A percentile compares a stretch with the other conserved stretches of the same genome.
These are phyloP conservation scores for Gryllus longicercus DNA, from an alignment of 2,888 invertebrate genomes.

Conservation along the genomic window DNA sequence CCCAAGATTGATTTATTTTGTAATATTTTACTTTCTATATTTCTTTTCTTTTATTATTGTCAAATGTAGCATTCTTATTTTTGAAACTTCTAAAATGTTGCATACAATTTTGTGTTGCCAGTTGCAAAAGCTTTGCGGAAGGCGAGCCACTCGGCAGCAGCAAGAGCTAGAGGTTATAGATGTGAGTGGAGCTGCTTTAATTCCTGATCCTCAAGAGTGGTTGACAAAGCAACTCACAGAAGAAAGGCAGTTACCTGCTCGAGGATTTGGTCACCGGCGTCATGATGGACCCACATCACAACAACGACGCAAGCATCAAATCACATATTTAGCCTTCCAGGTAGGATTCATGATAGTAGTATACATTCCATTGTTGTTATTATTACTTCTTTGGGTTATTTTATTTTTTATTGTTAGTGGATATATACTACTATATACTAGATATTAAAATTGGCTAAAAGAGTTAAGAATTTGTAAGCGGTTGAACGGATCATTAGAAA, in stretches of 20 bases:
- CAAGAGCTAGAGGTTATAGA: slow-evolving; percentile 69
- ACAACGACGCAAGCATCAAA: slow-evolving; percentile 88
- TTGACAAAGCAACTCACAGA: slow-evolving; percentile 75
- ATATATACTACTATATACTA: no score
- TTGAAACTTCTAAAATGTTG: slow-evolving; percentile 6
- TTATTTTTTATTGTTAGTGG: no score
- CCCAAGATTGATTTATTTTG: background rate
- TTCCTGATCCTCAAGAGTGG: slow-evolving; percentile 78
- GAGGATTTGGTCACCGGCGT: slow-evolving; percentile 43
- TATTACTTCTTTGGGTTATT: no score
- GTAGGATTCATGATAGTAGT: slow-evolving; percentile 44
- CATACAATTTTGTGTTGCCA: slow-evolving; percentile 39
- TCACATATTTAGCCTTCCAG: slow-evolving; percentile 87
- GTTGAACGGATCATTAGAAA: no score
- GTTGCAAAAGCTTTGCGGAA: slow-evolving; percentile 69
- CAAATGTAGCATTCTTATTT: no score
- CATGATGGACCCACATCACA: slow-evolving; percentile 59
- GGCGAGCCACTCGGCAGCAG: slow-evolving; percentile 59
- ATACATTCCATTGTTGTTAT: no score
- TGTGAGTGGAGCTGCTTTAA: slow-evolving; percentile 74
- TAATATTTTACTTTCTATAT: background rate
- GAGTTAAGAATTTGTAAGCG: no score
- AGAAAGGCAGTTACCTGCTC: slow-evolving; percentile 56
- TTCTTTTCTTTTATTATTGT: no score
- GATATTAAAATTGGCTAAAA: no score